These are phyloP conservation scores for Charina bottae DNA, from an alignment of 2,113 vertebrate genomes.

Conservation along the genomic window DNA sequence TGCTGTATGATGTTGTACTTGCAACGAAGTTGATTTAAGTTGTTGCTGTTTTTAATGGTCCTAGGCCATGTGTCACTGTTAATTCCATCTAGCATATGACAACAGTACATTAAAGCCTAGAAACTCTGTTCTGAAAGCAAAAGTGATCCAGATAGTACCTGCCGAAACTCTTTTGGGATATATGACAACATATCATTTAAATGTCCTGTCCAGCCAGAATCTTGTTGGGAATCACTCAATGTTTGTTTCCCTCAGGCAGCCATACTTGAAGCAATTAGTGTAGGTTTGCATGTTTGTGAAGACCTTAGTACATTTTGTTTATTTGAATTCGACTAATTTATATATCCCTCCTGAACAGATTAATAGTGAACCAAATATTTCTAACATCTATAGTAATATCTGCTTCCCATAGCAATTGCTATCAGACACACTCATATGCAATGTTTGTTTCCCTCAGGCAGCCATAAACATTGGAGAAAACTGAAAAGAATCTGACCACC, in stretches of 20 bases:
- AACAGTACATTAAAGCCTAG: neutral
- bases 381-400: neutral
- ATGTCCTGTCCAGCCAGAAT: neutral
- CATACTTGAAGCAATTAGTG: neutral
- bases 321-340: neutral
- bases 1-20: neutral
- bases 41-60: neutral
- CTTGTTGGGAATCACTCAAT: neutral
- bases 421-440: neutral
- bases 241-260: neutral
- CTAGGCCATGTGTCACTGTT: neutral
- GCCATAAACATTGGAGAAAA: neutral
- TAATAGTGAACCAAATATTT: neutral
- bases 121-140: constrained; percentile 1
- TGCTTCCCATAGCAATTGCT: neutral
- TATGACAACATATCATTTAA: neutral
- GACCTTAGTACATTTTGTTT: neutral
- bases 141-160: neutral
- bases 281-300: neutral
- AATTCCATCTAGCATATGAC: neutral
- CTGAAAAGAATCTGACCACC: neutral
- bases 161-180: too few species aligned
- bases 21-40: neutral
- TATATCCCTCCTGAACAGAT: neutral
- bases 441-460: too few species aligned